phyloP scores from a whole-genome alignment of 1,140 invertebrate genomes.

The Sarcophaga peregrina region DNA sequence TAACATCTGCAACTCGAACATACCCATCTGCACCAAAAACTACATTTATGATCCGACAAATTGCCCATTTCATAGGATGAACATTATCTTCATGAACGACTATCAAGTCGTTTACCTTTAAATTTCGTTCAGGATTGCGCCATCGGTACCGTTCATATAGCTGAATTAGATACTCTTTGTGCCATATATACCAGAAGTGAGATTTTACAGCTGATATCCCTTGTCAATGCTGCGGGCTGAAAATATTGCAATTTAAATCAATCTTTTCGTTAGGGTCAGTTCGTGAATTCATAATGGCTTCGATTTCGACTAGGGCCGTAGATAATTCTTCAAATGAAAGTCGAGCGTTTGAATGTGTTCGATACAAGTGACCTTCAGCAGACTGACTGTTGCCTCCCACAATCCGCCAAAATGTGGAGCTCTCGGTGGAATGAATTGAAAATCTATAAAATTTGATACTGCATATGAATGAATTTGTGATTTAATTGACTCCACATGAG shows the following conservation, averaged over 20 bases:
- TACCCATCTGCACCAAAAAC: conserved; percentile 47
- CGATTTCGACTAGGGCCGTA: conserved; percentile 1
- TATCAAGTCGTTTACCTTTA: conserved; percentile 49
- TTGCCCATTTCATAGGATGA: conserved; percentile 53
- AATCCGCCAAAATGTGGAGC: conserved; percentile 34
- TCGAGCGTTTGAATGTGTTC: background rate
- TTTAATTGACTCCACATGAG: background rate
- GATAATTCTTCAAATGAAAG: background rate
- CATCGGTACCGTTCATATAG: background rate
- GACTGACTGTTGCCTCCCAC: conserved; percentile 43
- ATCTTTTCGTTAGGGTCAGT: background rate
- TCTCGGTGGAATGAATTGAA: conserved; percentile 19
- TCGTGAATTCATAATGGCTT: background rate
- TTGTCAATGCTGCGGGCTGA: background rate
- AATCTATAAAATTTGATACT: background rate
- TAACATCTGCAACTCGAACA: background rate
- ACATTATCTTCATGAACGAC: conserved; percentile 56
- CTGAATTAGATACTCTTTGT: conserved; percentile 4
- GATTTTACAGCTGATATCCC: background rate
- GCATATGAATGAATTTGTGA: background rate
- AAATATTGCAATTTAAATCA: background rate
- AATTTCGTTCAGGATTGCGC: background rate
- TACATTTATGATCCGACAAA: background rate
- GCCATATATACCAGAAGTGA: conserved; percentile 30
- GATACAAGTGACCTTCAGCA: background rate